Percentiles rank a stretch among this genome's conserved stretches.
Evolutionary conservation across 30 jellyfish, hydroid and myxozoan genomes (phyloP).

Genomic region (Pseudorhiza aurosa): DNA sequence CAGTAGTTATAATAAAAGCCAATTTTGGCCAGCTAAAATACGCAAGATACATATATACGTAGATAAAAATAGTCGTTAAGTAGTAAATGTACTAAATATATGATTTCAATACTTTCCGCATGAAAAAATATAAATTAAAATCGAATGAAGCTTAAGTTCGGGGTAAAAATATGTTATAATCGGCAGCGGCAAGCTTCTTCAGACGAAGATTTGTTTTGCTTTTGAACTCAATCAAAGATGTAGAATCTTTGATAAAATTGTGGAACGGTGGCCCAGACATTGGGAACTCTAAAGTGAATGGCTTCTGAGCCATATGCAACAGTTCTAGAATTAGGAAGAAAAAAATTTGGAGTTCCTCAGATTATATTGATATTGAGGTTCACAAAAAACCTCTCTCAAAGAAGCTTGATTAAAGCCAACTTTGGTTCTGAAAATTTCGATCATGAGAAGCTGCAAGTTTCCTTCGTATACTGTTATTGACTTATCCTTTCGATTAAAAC

Average conservation of each 20-base stretch:
- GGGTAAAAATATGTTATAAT: background rate
- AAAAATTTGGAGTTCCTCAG: background rate
- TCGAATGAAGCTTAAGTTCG: background rate
- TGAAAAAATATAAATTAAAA: too few relatives aligned
- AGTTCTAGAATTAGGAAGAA: background rate
- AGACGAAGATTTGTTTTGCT: background rate
- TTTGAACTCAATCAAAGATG: background rate
- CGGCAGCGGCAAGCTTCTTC: constrained; percentile 1
- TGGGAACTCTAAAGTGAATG: background rate
- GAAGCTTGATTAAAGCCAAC: background rate
- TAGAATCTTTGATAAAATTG: background rate
- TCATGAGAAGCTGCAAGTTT: background rate
- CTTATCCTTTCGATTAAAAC: background rate
- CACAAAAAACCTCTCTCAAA: background rate
- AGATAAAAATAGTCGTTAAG: background rate
- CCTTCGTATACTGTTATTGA: background rate
- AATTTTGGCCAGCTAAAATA: background rate
- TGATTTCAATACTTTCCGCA: background rate
- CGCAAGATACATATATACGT: too few relatives aligned
- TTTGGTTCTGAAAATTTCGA: background rate
- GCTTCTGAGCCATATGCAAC: background rate
- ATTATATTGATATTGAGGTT: background rate
- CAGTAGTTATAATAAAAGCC: background rate
- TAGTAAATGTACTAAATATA: background rate
- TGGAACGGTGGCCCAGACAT: background rate